Conservation (phyloP, 2,113 vertebrate genomes). For the Puffinus mauretanicus region DNA sequence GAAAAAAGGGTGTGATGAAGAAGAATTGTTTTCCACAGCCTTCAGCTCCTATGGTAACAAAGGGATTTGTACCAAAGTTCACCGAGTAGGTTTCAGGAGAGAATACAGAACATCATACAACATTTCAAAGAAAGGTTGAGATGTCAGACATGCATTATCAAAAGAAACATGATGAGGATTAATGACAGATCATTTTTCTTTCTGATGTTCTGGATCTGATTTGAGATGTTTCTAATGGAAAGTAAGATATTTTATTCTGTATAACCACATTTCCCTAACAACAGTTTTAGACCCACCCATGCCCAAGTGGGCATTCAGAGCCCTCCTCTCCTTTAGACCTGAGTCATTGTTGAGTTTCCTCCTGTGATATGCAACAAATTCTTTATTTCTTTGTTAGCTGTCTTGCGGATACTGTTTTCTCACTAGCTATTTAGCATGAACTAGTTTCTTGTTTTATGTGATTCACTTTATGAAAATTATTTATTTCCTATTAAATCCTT, state of each 20-base stretch:
- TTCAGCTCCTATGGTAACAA: background rate
- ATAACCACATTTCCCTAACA: background rate
- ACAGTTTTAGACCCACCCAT: background rate
- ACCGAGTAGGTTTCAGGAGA: background rate
- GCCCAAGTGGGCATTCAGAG: background rate
- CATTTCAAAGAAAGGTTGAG: background rate
- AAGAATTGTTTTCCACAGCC: background rate
- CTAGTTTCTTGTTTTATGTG: background rate
- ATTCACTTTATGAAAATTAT: background rate
- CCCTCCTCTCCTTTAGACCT: background rate
- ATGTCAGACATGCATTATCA: background rate
- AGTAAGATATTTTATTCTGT: background rate
- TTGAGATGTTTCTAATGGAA: background rate
- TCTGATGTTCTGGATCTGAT: background rate
- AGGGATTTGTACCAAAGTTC: background rate
- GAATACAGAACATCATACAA: background rate
- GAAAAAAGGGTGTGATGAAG: background rate
- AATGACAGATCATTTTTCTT: background rate
- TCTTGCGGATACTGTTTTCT: background rate
- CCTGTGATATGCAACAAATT: background rate
- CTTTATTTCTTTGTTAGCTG: background rate
- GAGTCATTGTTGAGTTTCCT: background rate
- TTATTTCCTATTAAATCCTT: background rate
- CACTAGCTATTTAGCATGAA: background rate
- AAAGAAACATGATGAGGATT: background rate